Base-by-base conservation (phyloP, 2,888 invertebrate species). In the Drosophila kuntzei region DNA sequence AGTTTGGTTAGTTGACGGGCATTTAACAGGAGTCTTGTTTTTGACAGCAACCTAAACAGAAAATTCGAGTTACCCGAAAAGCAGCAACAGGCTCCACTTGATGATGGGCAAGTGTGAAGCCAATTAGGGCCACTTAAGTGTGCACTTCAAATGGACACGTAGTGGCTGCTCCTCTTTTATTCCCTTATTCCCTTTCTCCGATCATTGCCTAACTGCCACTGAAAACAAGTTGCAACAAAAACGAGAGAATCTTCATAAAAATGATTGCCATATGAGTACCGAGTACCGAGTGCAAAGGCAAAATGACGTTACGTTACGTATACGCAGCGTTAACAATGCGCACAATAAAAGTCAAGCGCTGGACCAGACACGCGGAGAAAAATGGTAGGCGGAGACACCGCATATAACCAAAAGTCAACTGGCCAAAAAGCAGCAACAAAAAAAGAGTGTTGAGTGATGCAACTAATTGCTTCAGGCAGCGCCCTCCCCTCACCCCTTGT, bases 101-200 rank as follows among this genome's bases (percentile, higher is more conserved):
- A 87, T 83, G 78, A 80, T 75, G 74, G 81, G 65, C 69, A 55
- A 85, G 89, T 89, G 90, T 82, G 86, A 90, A 89, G 84, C 90
- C 88, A 89, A 89, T 89, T 89, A 89, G 88, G 80, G 72, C 82
- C 89, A 89, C 88, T 89, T 89, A 89, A 89, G 85, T 84, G 88
- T 74, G 59, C 77, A 89, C 88, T 89, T 86, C 75, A 85, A 85
- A 76, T 71, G 85, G 78, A 79, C 81, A 76, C 79, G 76, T 64
- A 68, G 75, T 54, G 54, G 54, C 59, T 43, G 36, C 47, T 32
- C 11, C 16, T 9, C 9, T 8, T 6, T 6, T 6, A 1, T 12
- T 9, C 11, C 11, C 12, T 5, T 3, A 1, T 9, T 11, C 14
- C 2, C 29, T 14, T 0, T 1, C 37, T 12, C 16, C 9, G 2